phyloP scores from a whole-genome alignment of 1,140 invertebrate genomes.

The Orchesella cincta region DNA sequence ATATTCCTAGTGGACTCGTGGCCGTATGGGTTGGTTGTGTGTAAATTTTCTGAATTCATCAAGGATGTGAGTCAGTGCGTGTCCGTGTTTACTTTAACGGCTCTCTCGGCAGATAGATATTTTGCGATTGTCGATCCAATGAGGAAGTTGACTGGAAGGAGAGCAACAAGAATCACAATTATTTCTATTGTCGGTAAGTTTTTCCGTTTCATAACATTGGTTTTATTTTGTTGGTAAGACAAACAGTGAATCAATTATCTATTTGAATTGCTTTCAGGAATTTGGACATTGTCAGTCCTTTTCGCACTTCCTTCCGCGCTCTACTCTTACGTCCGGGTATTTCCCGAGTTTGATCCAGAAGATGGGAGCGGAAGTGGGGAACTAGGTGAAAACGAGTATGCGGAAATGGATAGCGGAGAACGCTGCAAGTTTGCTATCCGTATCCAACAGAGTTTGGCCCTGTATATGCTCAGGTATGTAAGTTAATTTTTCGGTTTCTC shows the following conservation, averaged over 20 bases:
- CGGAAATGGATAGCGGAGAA: slow-evolving; percentile 5
- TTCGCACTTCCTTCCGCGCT: slow-evolving; percentile 24
- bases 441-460: slow-evolving; percentile 13
- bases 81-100: slow-evolving; percentile 61
- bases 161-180: slow-evolving; percentile 68
- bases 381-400: neutral
- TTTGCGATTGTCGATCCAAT: slow-evolving; percentile 61
- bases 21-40: slow-evolving; percentile 59
- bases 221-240: too few relatives aligned
- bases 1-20: slow-evolving; percentile 58
- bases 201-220: too few relatives aligned
- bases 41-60: slow-evolving; percentile 60
- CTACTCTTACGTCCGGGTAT: slow-evolving; percentile 4
- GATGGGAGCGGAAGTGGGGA: too few relatives aligned
- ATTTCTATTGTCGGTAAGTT: slow-evolving; percentile 56
- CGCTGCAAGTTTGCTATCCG: slow-evolving; percentile 24
- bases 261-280: too few relatives aligned
- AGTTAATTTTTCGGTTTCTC: too few relatives aligned
- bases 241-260: too few relatives aligned
- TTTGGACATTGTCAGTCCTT: slow-evolving; percentile 8
- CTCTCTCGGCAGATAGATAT: slow-evolving; percentile 61
- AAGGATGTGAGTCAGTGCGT: slow-evolving; percentile 60
- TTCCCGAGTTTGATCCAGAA: slow-evolving; percentile 13
- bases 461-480: slow-evolving; percentile 24
- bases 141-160: slow-evolving; percentile 57